phyloP scores from a whole-genome alignment of 2,797 vertebrate species.

The Acanthurus lineatus region DNA sequence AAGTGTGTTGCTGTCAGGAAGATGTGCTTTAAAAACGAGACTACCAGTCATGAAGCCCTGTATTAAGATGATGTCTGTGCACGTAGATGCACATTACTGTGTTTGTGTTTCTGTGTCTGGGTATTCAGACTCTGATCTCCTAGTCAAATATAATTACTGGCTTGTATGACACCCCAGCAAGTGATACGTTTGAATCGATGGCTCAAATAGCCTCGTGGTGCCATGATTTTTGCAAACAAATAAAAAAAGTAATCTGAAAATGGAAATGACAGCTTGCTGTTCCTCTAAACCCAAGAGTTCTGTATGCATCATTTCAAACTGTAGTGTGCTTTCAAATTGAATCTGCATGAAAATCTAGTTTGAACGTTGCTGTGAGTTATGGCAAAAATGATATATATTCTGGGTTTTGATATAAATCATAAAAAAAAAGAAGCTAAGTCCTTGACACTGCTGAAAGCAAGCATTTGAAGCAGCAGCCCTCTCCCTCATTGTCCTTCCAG shows the following conservation, averaged over 20 bases:
- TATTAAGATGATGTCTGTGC: constrained; percentile 9
- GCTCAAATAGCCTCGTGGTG: constrained; percentile 26
- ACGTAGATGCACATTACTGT: constrained; percentile 21
- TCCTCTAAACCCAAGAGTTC: constrained; percentile 12
- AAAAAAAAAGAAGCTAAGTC: constrained; percentile 28
- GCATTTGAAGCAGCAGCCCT: constrained; percentile 47
- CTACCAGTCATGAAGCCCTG: background rate
- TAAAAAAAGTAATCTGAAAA: constrained; percentile 50
- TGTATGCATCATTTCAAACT: constrained; percentile 14
- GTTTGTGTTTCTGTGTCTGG: constrained; percentile 47
- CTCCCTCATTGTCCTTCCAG: constrained; percentile 75
- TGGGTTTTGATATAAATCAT: constrained; percentile 33
- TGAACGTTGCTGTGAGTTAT: constrained; percentile 3
- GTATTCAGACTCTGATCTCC: constrained; percentile 55
- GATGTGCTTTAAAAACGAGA: background rate
- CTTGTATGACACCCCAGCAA: constrained; percentile 42
- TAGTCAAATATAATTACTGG: constrained; percentile 63
- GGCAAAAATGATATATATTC: background rate
- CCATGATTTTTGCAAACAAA: constrained; percentile 51
- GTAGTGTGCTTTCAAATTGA: background rate
- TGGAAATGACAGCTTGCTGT: constrained; percentile 26
- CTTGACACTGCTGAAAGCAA: constrained; percentile 42
- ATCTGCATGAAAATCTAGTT: background rate
- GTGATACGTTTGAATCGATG: constrained; percentile 46
- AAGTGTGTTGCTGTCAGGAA: background rate